Evolutionary conservation across 2,797 vertebrate genomes (phyloP).

Genomic region (Brotogeris chrysoptera): DNA sequence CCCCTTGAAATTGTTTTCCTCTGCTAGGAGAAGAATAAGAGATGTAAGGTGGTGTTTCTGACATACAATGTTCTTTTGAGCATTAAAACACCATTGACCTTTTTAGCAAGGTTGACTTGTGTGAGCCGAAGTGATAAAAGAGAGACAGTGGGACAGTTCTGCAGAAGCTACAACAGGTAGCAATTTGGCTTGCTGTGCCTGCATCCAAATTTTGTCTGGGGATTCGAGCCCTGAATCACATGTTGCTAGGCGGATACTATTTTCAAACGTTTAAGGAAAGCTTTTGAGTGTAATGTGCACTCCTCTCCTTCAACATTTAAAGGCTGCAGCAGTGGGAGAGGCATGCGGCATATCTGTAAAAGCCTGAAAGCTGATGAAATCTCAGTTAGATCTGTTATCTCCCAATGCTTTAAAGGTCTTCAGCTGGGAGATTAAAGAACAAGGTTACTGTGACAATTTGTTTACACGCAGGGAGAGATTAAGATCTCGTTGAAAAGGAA

Average conservation of each 20-base stretch:
- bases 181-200: constrained; percentile 19
- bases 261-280: constrained; percentile 62
- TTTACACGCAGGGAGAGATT: constrained; percentile 88
- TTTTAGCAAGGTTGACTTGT: not conserved
- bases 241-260: constrained; percentile 33
- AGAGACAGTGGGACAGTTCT: not conserved
- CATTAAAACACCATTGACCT: not conserved
- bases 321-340: constrained; percentile 62
- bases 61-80: not conserved
- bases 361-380: constrained; percentile 83
- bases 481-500: constrained; percentile 89
- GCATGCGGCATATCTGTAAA: constrained; percentile 72
- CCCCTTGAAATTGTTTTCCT: not conserved
- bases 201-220: not conserved
- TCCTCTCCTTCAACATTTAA: constrained; percentile 73
- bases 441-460: constrained; percentile 86
- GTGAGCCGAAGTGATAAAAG: not conserved
- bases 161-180: not conserved
- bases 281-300: constrained; percentile 61
- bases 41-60: not conserved
- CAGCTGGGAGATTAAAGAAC: constrained; percentile 83
- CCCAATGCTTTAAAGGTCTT: constrained; percentile 83
- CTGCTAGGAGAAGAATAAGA: not conserved
- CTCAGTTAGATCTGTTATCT: constrained; percentile 85
- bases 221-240: not conserved